Evolutionary conservation across 2,888 invertebrate species (phyloP).

Genomic region (Cantharis nigra): DNA sequence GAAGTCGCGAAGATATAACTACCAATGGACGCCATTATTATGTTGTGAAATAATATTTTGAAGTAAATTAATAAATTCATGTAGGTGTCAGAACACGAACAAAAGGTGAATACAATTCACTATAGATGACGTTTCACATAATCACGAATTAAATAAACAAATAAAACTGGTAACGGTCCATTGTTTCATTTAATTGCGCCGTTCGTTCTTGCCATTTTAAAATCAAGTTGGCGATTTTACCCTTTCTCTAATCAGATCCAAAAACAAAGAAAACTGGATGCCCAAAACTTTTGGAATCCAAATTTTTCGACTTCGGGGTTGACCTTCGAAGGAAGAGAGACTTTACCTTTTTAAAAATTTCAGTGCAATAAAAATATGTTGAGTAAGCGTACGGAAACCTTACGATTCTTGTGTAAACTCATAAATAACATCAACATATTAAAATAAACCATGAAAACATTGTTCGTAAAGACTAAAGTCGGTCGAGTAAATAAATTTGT

Average conservation of each 20-base stretch:
- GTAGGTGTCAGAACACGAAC: conserved; percentile 11
- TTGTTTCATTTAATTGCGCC: conserved; percentile 33
- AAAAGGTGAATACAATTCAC: conserved; percentile 13
- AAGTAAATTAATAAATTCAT: conserved; percentile 11
- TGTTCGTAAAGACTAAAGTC: conserved; percentile 39
- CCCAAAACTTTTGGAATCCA: too few relatives aligned
- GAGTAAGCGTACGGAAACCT: conserved; percentile 44
- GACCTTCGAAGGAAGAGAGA: background rate
- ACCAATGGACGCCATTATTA: background rate
- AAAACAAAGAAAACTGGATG: too few relatives aligned
- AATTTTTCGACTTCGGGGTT: background rate
- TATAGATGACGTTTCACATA: conserved; percentile 20
- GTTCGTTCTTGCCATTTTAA: background rate
- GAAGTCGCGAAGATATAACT: conserved; percentile 2
- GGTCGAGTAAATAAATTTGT: conserved; percentile 37
- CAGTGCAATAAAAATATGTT: conserved; percentile 34
- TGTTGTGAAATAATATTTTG: conserved; percentile 5
- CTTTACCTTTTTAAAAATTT: background rate
- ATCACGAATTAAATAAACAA: conserved; percentile 24
- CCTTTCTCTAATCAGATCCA: too few relatives aligned
- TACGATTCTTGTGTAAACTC: conserved; percentile 38
- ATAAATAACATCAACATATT: conserved; percentile 21
- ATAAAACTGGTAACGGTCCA: conserved; percentile 31
- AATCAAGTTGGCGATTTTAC: background rate
- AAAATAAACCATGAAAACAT: conserved; percentile 38